Conservation (phyloP, 2,797 vertebrate species). For the Anabas testudineus region DNA sequence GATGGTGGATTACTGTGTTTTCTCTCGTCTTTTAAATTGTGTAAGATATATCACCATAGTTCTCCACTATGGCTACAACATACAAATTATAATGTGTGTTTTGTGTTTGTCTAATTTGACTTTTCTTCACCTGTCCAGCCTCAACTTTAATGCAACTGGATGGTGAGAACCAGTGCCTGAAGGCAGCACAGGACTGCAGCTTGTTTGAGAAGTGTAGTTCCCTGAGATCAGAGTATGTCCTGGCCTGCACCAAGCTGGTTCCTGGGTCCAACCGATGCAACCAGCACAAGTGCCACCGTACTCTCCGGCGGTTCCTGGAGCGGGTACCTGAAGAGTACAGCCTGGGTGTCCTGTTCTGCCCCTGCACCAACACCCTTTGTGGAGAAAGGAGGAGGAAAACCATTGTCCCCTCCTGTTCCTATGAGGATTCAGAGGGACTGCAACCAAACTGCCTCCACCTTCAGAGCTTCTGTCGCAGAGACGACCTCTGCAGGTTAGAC, state of each 20-base stretch:
- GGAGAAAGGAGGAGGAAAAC: conserved; percentile 93
- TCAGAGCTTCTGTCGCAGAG: conserved; percentile 86
- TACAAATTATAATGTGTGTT: neutral
- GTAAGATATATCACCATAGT: neutral
- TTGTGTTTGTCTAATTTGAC: neutral
- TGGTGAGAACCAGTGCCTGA: conserved; percentile 90
- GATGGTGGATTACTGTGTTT: no score
- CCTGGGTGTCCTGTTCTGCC: conserved; percentile 92
- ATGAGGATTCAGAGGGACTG: conserved; percentile 80
- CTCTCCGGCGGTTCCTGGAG: conserved; percentile 91
- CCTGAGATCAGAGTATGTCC: conserved; percentile 90
- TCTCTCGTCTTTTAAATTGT: neutral
- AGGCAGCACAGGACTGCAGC: conserved; percentile 91
- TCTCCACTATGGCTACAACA: neutral
- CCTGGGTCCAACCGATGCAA: conserved; percentile 84
- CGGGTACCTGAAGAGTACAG: conserved; percentile 90
- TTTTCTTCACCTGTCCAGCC: conserved; percentile 49
- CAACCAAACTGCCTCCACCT: conserved; percentile 92
- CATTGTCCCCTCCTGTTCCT: conserved; percentile 94
- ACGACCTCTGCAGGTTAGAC: conserved; percentile 92
- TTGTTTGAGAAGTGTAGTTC: conserved; percentile 90
- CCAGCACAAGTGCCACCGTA: conserved; percentile 88
- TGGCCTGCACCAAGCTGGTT: conserved; percentile 86
- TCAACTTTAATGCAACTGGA: conserved; percentile 79
- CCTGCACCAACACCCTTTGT: conserved; percentile 89